Percentiles rank a stretch among this genome's conserved stretches.
These are phyloP conservation scores for Drosophila kanapiae DNA, from an alignment of 1,140 invertebrate species.

Conservation along the genomic window DNA sequence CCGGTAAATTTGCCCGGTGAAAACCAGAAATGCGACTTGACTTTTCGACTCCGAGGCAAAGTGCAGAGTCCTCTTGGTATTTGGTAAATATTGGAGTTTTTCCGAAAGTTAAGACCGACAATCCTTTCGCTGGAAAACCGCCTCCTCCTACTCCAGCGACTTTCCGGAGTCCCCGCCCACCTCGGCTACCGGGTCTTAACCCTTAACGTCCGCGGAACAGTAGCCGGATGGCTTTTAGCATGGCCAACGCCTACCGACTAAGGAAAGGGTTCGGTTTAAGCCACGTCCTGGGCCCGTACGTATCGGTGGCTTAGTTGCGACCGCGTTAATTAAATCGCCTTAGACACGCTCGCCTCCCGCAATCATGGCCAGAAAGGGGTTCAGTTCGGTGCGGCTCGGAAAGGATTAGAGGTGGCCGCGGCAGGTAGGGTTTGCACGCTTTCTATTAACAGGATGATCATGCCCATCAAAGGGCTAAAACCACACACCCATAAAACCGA, in stretches of 20 bases:
- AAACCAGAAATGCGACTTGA: constrained; percentile 53
- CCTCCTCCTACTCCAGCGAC: constrained; percentile 1
- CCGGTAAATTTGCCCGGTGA: constrained; percentile 35
- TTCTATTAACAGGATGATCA: constrained; percentile 85
- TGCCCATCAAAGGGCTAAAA: constrained; percentile 85
- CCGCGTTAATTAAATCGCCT: constrained; percentile 84
- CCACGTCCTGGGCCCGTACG: constrained; percentile 17
- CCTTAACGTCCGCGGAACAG: constrained; percentile 48
- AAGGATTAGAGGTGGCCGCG: constrained; percentile 31
- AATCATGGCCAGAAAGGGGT: constrained; percentile 60
- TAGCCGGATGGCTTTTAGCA: constrained; percentile 70
- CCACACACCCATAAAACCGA: constrained; percentile 85
- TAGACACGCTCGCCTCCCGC: constrained; percentile 70
- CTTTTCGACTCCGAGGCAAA: constrained; percentile 64
- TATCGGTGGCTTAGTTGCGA: constrained; percentile 63
- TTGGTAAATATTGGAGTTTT: constrained; percentile 79
- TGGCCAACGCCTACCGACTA: constrained; percentile 50
- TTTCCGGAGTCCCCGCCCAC: constrained; percentile 18
- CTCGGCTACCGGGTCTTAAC: constrained; percentile 25
- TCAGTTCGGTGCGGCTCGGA: constrained; percentile 15
- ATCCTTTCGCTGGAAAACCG: constrained; percentile 70
- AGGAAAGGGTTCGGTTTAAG: constrained; percentile 64
- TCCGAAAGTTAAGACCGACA: constrained; percentile 55
- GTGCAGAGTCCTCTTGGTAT: constrained; percentile 43
- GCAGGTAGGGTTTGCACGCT: constrained; percentile 46